Base-by-base conservation (phyloP, 2,113 vertebrate species). In the Arizona elegans region DNA sequence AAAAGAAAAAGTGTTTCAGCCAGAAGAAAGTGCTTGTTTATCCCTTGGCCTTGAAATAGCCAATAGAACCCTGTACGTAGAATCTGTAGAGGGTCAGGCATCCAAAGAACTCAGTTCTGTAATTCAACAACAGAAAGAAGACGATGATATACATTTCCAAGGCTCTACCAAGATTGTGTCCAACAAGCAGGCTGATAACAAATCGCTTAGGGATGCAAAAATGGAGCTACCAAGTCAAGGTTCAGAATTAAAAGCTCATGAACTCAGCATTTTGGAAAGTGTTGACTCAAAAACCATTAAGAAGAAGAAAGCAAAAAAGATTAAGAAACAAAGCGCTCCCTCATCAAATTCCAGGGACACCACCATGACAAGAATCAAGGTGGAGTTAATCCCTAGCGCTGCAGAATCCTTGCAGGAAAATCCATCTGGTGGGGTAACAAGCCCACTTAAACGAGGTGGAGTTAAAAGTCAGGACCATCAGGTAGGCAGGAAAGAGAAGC, bases 221-320 rank as follows among this genome's bases (percentile, higher is more conserved):
- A 91, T 85, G 92, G 93, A 94, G 93, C 9, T 65, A 89, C 87
- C 0, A 0, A 53, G 24, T 4, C 0, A 65, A 70, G 70, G 0
- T 47, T 15, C 15, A 55, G 91, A 89, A 94, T n/a, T 75, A 29
- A 59, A 24, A 87, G 3, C 26, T 65, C 26, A 24, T 1, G 29
- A 88, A 70, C 50, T 8, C 2, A 2, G 0, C 4, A 87, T 12
- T 17, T 54, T 24, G 47, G 92, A 93, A 70, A 87, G 85, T 90
- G 23, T 0, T 1, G 91, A 87, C 55, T 29, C 87, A 47, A 96
- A 94, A 94, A 33, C 52, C 24, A 0, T 90, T 47, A 96, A 5
- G 43, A 96, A 95, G 54, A 94, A 93, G 87, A 97, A 95, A 90
- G 95, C 93, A 91, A 91, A 96, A 43, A 97, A 95, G 75, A 94